Evolutionary conservation across 2,113 vertebrate species (phyloP).

Genomic region (Tupaia tana): DNA sequence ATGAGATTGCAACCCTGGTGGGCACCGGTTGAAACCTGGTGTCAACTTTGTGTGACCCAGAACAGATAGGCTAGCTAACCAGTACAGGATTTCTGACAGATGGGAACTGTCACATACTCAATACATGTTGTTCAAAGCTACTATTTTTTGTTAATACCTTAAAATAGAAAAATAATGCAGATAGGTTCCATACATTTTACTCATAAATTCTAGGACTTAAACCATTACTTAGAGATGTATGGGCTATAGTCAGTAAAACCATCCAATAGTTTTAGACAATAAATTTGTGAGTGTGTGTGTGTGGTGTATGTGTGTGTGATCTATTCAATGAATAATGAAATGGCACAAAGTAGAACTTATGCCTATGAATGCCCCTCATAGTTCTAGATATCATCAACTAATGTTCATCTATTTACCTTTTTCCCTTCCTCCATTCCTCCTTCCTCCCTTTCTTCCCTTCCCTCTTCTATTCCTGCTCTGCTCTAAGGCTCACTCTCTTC

Average conservation of each 20-base stretch:
- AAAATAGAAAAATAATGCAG: background rate
- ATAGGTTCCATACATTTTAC: background rate
- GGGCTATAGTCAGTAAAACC: background rate
- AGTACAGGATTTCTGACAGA: background rate
- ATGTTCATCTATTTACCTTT: background rate
- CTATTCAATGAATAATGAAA: background rate
- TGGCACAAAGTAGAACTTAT: background rate
- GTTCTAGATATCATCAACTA: background rate
- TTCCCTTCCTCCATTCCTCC: background rate
- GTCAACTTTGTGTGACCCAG: background rate
- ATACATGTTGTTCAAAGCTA: background rate
- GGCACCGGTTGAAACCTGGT: background rate
- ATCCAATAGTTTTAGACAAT: background rate
- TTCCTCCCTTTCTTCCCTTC: background rate
- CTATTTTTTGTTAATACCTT: background rate
- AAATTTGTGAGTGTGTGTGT: background rate
- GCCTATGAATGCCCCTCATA: background rate
- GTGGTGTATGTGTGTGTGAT: background rate
- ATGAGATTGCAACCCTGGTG: background rate
- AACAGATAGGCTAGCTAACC: background rate
- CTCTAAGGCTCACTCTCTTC: background rate
- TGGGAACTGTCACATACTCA: background rate
- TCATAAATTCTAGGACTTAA: background rate
- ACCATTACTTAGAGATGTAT: background rate
- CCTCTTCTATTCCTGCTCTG: background rate